Evolutionary conservation across 2,113 vertebrate genomes (phyloP).

Genomic region (Saguinus imperator): DNA sequence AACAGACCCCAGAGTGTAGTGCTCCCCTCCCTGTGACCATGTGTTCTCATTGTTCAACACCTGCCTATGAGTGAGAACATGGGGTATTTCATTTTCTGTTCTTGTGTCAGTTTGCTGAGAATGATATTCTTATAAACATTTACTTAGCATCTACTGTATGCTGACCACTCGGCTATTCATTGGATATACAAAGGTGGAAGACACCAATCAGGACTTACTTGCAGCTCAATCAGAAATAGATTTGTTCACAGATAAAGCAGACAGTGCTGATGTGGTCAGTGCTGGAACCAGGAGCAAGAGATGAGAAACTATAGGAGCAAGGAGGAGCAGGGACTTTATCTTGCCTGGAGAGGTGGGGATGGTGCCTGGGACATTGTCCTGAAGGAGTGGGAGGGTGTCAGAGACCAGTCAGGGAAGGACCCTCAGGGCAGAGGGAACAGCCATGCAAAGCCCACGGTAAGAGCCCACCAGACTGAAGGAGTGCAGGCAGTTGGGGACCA

Average conservation of each 20-base stretch:
- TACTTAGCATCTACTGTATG: not conserved
- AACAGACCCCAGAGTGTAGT: too few species aligned
- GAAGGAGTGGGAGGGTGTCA: not conserved
- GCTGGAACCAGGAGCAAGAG: accelerated
- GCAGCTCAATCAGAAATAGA: not conserved
- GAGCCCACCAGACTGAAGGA: not conserved
- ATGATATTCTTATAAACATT: not conserved
- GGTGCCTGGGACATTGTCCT: accelerated
- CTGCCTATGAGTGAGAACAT: too few species aligned
- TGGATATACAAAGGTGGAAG: not conserved
- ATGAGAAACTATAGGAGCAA: accelerated
- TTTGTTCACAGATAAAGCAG: not conserved
- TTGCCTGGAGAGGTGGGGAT: not conserved
- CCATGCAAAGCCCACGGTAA: accelerated
- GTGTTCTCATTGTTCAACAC: too few species aligned
- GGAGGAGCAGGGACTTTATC: not conserved
- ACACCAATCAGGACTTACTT: not conserved
- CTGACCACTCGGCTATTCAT: accelerated
- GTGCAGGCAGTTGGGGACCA: accelerated
- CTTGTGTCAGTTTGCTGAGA: too few species aligned
- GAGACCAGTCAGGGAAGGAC: too few species aligned
- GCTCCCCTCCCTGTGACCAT: too few species aligned
- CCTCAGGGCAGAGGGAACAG: not conserved
- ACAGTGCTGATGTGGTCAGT: not conserved
- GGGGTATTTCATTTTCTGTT: too few species aligned